Base-by-base conservation (phyloP, 2,888 invertebrate genomes). In the Leptinotarsa haldemani region DNA sequence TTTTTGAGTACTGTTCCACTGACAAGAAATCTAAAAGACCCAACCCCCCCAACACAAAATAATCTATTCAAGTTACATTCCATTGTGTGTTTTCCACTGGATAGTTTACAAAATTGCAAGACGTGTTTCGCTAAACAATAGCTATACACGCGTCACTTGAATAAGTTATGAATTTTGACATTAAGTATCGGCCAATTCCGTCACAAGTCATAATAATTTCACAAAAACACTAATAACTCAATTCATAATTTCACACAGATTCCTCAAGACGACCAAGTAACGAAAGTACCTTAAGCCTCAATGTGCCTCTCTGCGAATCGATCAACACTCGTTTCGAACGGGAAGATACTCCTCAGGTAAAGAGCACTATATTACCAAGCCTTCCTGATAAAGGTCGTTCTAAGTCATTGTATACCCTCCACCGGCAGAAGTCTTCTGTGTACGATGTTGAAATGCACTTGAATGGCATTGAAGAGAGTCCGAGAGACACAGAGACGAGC, bases 401-500 rank as follows among this genome's bases (percentile, higher is more conserved):
- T 0, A 80, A 84, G 72, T 86, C 86, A 0, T 71, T 86, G 67
- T 80, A 83, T 16, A 85, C 84, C 74, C 83, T 85, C 12, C 74
- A 79, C 25, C 78, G 82, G 65, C 78, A 65, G 5, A 82, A 77
- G 53, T 74, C 80, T 15, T 71, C 76, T 7, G 75, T 75, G 3
- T 69, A 77, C 50, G 75, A 70, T 25, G 82, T 81, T 1, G 84
- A 84, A 4, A 76, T 76, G n/a, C 73, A 68, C 9, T 69, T 86
- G 53, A 86, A 86, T 69, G 85, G 85, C 16, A 86, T 87, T 66
- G 86, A 86, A 73, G 87, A 87, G 70, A 84, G 82, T 69, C 86
- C 86, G 63, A 76, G 74, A 15, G 73, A 68, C 22, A 80, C 78
- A 46, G 68, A 68, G 4, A 56, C 18, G 25, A 47, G 22, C 13